These are phyloP conservation scores for Otus sunia DNA, from an alignment of 2,113 vertebrate species.

Conservation along the genomic window DNA sequence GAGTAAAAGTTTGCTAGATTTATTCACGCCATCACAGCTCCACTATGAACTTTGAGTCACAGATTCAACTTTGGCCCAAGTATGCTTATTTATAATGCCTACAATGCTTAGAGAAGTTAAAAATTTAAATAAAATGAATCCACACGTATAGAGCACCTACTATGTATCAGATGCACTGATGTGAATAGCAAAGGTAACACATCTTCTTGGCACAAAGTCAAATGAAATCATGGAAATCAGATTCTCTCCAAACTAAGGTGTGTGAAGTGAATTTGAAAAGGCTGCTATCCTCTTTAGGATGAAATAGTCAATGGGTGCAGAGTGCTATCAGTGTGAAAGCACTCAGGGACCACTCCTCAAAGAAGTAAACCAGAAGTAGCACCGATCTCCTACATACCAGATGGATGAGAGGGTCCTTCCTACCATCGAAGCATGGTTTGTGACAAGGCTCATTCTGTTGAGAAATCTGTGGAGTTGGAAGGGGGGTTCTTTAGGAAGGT, in stretches of 20 bases:
- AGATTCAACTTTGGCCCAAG: neutral
- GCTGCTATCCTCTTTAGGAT: neutral
- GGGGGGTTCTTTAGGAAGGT: fast-evolving
- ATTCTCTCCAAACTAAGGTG: neutral
- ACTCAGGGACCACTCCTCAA: fast-evolving
- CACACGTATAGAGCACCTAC: neutral
- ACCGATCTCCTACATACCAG: neutral
- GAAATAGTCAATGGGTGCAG: neutral
- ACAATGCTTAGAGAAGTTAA: neutral
- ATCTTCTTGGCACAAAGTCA: neutral
- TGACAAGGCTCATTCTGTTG: neutral
- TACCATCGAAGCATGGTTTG: neutral
- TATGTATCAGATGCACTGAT: neutral
- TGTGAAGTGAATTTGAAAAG: neutral
- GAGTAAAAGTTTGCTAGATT: neutral
- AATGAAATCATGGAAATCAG: neutral
- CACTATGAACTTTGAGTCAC: neutral
- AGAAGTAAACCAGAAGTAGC: neutral
- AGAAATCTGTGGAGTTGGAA: neutral
- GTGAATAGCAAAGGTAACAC: neutral
- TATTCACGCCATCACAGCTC: neutral
- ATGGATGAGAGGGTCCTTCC: neutral
- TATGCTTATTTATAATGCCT: neutral
- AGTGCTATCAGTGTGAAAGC: neutral
- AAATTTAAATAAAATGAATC: neutral